These are phyloP conservation scores for Epinephelus coioides DNA, from an alignment of 2,797 vertebrate genomes.

Conservation along the genomic window DNA sequence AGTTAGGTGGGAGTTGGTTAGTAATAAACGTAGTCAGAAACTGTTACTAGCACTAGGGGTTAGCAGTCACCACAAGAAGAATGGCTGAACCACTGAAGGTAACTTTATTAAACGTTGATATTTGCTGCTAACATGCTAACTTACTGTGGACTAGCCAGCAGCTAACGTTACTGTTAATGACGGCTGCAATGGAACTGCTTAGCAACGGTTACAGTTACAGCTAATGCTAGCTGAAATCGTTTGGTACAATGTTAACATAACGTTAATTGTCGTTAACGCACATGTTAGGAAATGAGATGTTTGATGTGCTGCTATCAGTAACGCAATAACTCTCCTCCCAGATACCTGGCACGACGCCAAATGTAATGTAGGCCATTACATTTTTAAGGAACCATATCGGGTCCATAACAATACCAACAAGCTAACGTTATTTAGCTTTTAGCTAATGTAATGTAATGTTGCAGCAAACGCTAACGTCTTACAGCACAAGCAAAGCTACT, in stretches of 20 bases:
- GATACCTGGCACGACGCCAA: not conserved
- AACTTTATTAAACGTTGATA: conserved; percentile 20
- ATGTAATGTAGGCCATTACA: not conserved
- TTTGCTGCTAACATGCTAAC: not conserved
- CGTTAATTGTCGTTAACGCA: not conserved
- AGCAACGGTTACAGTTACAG: not conserved
- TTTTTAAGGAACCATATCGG: not conserved
- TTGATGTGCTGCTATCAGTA: not conserved
- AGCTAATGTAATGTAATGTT: too few relatives aligned
- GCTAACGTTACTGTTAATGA: not conserved
- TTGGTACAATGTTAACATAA: not conserved
- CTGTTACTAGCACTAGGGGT: not conserved
- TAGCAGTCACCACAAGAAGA: conserved; percentile 30
- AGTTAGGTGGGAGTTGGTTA: not conserved
- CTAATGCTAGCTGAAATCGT: not conserved
- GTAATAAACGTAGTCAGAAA: not conserved
- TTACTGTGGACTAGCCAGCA: not conserved
- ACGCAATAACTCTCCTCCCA: not conserved
- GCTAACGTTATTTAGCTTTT: not conserved
- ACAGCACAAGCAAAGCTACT: not conserved
- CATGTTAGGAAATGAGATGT: not conserved
- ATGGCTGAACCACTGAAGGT: conserved; percentile 82
- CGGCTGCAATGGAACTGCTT: not conserved
- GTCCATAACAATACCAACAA: not conserved
- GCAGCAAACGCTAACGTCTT: not conserved